phyloP scores from a whole-genome alignment of 2,113 vertebrate species.

The Garra rufa region DNA sequence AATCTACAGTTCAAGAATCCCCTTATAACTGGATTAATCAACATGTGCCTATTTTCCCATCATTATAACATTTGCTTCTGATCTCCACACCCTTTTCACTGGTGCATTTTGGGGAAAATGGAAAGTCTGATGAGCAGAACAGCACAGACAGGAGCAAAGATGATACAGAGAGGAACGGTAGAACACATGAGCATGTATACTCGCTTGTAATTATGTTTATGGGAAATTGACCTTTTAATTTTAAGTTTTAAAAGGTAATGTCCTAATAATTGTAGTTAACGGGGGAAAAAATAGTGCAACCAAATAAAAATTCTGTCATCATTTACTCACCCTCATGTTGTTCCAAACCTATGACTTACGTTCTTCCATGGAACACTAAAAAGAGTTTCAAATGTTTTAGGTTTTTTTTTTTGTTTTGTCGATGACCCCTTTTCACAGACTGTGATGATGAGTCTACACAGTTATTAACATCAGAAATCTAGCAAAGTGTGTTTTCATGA shows the following conservation, averaged over 20 bases:
- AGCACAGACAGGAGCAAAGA: slow-evolving; percentile 9
- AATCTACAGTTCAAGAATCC: slow-evolving; percentile 27
- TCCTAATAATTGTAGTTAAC: neutral
- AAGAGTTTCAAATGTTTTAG: neutral
- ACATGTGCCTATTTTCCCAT: slow-evolving; percentile 42
- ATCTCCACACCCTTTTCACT: slow-evolving; percentile 49
- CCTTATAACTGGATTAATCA: slow-evolving; percentile 35
- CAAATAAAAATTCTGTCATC: neutral
- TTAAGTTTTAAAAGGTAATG: neutral
- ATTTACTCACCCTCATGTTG: neutral
- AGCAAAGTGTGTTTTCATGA: neutral
- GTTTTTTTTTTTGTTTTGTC: neutral
- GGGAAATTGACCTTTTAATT: neutral
- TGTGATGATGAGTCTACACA: neutral
- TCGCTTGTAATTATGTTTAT: neutral
- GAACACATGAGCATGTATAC: neutral
- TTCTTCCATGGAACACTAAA: neutral
- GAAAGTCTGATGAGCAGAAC: slow-evolving; percentile 45
- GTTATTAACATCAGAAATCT: neutral
- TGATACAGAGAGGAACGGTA: neutral
- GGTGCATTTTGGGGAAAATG: slow-evolving; percentile 58
- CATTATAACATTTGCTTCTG: slow-evolving; percentile 54
- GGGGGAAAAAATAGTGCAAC: neutral
- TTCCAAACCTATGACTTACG: neutral
- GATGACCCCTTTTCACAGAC: too few species aligned